Base-by-base conservation (phyloP, 1,140 invertebrate species). In the Parapsyche elsis region DNA sequence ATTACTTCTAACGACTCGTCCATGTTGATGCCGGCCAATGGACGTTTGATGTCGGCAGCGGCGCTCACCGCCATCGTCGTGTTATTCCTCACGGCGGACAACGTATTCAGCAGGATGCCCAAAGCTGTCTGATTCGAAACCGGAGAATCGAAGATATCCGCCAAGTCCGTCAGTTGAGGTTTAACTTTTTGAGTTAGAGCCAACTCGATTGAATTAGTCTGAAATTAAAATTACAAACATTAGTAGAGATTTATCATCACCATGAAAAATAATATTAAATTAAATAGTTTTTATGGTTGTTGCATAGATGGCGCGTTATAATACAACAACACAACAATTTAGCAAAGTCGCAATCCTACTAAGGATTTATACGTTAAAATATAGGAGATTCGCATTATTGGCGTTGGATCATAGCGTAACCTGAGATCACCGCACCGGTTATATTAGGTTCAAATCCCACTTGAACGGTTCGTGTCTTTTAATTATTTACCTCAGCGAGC, bases 61-160 rank as follows among this genome's bases (percentile, higher is more conserved):
- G 92, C 93, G 80, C 92, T 92, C 9, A 92, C 90, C 0, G 93
- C 94, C 38, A 92, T 87, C 12, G 91, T 92, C 46, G 92, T 92
- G 85, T 95, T 95, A 74, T 92, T 91, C 78, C 92, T 89, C 83
- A 95, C 90, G 75, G 89, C 90, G 1, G 91, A 91, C n/a, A 95
- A 86, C 46, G 92, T 92, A 0, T 89, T 87, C 80, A 94, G 89
- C 59, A 95, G 86, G 81, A 91, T 89, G 23, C 91, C 92, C 19
- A 94, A 87, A 21, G 93, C 91, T 0, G 94, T 94, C 84, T 93
- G 92, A 86, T 95, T 95, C 59, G 91, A 91, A 0, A 94, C 92
- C 0, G 94, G 93, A 73, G 90, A 91, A 84, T 94, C 93, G 81
- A 95, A 92, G 1, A 92, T 92, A 84, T 94, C 94, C 12, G 91